These are phyloP conservation scores for Himalopsyche phryganea DNA, from an alignment of 1,140 invertebrate genomes.

Conservation along the genomic window DNA sequence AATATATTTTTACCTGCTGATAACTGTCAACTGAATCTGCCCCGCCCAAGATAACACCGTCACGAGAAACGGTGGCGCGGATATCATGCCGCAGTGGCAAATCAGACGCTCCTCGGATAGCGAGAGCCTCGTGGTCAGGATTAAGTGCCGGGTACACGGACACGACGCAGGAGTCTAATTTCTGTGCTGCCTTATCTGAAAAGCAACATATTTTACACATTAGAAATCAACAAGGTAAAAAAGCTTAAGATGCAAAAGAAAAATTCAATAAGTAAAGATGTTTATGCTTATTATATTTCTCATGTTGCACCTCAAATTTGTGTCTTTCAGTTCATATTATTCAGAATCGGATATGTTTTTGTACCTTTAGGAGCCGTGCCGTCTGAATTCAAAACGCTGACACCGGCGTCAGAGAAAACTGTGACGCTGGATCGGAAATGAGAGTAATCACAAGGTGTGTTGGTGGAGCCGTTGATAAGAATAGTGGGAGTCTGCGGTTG, in stretches of 20 bases:
- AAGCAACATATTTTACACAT: neutral
- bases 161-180: conserved; percentile 85
- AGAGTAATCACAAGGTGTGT: conserved; percentile 79
- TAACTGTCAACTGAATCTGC: conserved; percentile 84
- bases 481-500: conserved; percentile 82
- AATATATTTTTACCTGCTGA: conserved; percentile 69
- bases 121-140: conserved; percentile 86
- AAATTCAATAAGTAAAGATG: too few species aligned
- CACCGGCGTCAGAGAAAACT: conserved; percentile 78
- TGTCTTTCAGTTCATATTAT: too few species aligned
- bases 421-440: conserved; percentile 79
- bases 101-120: conserved; percentile 63
- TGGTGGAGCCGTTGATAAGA: conserved; percentile 76
- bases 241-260: too few species aligned
- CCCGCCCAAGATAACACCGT: conserved; percentile 79
- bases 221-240: too few species aligned
- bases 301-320: too few species aligned
- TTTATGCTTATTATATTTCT: too few species aligned
- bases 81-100: conserved; percentile 71
- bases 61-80: conserved; percentile 72
- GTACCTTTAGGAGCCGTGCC: conserved; percentile 37
- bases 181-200: conserved; percentile 46
- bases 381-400: conserved; percentile 58
- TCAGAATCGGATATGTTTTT: too few species aligned
- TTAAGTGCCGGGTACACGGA: conserved; percentile 91